These are phyloP conservation scores for Camelus dromedarius DNA, from an alignment of 2,113 vertebrate genomes.

Conservation along the genomic window DNA sequence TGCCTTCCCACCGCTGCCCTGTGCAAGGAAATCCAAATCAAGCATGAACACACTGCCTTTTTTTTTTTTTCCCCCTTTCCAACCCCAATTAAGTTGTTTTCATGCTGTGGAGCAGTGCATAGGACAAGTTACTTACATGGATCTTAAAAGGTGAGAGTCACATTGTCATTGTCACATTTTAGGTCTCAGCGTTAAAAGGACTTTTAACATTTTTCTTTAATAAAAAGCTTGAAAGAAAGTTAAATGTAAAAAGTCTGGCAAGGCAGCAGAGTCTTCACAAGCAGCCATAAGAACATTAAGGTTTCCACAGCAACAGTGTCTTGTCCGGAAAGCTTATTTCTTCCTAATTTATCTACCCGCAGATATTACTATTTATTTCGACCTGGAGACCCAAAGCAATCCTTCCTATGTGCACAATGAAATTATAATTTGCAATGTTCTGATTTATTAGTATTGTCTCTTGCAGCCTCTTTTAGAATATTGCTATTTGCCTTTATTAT, in stretches of 20 bases:
- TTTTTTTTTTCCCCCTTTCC: neutral
- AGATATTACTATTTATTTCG: constrained; percentile 67
- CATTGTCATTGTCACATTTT: constrained; percentile 51
- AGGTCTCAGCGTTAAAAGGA: neutral
- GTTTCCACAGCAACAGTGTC: constrained; percentile 76
- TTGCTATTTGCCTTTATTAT: neutral
- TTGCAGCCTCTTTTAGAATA: neutral
- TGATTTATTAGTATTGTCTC: constrained; percentile 33
- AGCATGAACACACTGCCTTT: neutral
- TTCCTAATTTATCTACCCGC: constrained; percentile 62
- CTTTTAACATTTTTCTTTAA: constrained; percentile 57
- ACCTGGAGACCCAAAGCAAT: constrained; percentile 41
- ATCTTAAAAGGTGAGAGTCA: neutral
- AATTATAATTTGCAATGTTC: constrained; percentile 58
- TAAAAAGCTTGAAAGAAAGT: constrained; percentile 68
- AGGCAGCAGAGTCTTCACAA: constrained; percentile 51
- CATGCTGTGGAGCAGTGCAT: neutral
- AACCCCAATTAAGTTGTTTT: constrained; percentile 33
- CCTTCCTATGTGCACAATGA: constrained; percentile 45
- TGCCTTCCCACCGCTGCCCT: neutral
- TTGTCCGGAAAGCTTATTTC: constrained; percentile 62
- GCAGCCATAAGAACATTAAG: constrained; percentile 57
- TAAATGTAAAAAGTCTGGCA: constrained; percentile 66
- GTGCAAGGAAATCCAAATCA: neutral
- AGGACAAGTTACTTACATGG: constrained; percentile 39